Evolutionary conservation across 2,797 vertebrate genomes (phyloP).

Genomic region (Coracias cyanogaster): DNA sequence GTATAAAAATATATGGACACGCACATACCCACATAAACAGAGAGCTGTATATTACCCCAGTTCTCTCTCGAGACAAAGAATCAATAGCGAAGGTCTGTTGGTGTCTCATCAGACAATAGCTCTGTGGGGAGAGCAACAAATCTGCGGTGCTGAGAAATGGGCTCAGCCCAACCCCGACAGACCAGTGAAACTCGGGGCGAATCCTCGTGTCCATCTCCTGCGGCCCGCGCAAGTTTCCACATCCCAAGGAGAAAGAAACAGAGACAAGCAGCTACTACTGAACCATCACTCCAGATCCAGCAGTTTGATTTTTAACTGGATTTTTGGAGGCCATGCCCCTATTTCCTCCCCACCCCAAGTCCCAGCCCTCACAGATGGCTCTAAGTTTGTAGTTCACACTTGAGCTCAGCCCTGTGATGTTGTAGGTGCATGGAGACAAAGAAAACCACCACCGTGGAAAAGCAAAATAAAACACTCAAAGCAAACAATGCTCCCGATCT

Average conservation of each 20-base stretch:
- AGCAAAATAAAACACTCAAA: neutral
- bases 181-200: fast-evolving
- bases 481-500: neutral
- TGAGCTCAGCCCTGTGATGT: neutral
- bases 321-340: neutral
- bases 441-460: neutral
- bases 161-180: neutral
- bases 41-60: neutral
- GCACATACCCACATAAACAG: neutral
- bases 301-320: neutral
- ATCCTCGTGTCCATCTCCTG: fast-evolving
- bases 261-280: neutral
- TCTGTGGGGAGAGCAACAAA: neutral
- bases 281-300: neutral
- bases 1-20: neutral
- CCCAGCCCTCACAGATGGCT: neutral
- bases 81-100: neutral
- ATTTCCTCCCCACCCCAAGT: neutral
- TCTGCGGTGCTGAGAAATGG: neutral
- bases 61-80: neutral
- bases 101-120: neutral
- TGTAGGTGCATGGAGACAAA: neutral
- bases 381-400: neutral
- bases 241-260: neutral
- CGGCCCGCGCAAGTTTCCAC: neutral